Base-by-base conservation (phyloP, 1,140 invertebrate species). In the Drosophila orosa region DNA sequence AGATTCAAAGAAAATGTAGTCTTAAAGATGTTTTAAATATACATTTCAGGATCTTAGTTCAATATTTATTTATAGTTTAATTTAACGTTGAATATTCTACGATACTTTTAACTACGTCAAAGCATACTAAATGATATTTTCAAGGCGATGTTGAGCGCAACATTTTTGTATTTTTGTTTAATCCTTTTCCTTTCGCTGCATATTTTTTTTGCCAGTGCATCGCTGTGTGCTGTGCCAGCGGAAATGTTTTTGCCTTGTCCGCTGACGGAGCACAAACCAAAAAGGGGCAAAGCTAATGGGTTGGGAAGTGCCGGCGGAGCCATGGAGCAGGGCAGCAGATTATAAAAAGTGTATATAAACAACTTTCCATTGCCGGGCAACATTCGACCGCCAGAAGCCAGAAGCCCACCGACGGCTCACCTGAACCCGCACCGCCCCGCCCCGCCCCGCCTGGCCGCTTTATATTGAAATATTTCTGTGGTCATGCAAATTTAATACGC, bases 391-490 rank as follows among this genome's bases (percentile, higher is more conserved):
- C 13, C 56, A 13, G n/a, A 24, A 44, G 19, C 42, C 48, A 12
- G 35, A 7, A 13, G 27, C 19, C 12, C 40, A 22, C 40, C 40
- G 40, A 42, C 22, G 10, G 19, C 15, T 13, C 35, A 31, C 35
- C 60, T 24, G 60, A 17, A 17, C 52, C 58, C 44, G 25, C 25
- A 13, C 44, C 13, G 7, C 6, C 22, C 31, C 29, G 10, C 31
- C 31, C 31, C 19, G 25, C 6, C 57, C 55, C 29, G 45, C 17
- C 25, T 44, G 48, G 50, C 17, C 58, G 58, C 48, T 65, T 74
- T 76, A 76, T 76, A 76, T 76, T 76, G 74, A 79, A 79, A 79
- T 78, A 79, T 68, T 79, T 79, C 52, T 67, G 60, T 47, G 60
- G 47, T 45, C 68, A 67, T 74, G 76, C 61, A 79, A 79, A 79